Base-by-base conservation (phyloP, 2,888 invertebrate genomes). In the Temnothorax rugatulus region DNA sequence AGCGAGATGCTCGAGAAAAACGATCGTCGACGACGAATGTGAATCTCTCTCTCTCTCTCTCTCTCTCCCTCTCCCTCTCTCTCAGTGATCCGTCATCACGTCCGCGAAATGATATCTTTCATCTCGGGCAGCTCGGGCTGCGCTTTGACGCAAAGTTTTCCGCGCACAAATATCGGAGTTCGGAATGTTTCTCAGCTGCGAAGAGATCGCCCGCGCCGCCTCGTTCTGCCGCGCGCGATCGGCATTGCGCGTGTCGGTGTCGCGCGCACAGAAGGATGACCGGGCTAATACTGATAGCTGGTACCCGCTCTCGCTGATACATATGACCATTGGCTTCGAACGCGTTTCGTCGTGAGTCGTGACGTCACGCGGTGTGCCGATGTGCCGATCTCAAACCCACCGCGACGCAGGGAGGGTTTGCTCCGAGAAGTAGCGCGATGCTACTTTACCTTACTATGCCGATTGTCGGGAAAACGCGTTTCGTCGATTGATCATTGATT, bases 221-320 rank as follows among this genome's bases (percentile, higher is more conserved):
- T 61, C 63, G 38, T 41, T 15, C 34, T 52, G 21, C 52, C 50
- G 83, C 83, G 74, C 71, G 74, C 71, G 52, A 69, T 54, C 75
- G 44, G 73, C 73, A 75, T 64, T 57, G 68, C 63, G 38, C 69
- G 82, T n/a, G 69, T 71, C 29, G 29, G n/a, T n/a, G n/a, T n/a
- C 44, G 61, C 74, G 74, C 90, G 81, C 92, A 88, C 86, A 54
- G 73, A 88, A 91, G 91, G 92, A 92, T 93, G 90, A 93, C 89
- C 92, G 90, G 90, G 88, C 89, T 94, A 93, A 94, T 94, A 94
- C 94, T 94, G 94, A 93, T 93, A 92, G 91, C 90, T 92, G 91
- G 91, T 91, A 88, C 88, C 13, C 86, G 90, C 86, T 87, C 88
- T 84, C 89, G 84, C 75, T 81, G 82, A 83, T 90, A 89, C 85